Evolutionary conservation across 2,113 vertebrate species (phyloP), one percentile per base, ranked within the genome.

Genomic region (Bagarius yarrelli): DNA sequence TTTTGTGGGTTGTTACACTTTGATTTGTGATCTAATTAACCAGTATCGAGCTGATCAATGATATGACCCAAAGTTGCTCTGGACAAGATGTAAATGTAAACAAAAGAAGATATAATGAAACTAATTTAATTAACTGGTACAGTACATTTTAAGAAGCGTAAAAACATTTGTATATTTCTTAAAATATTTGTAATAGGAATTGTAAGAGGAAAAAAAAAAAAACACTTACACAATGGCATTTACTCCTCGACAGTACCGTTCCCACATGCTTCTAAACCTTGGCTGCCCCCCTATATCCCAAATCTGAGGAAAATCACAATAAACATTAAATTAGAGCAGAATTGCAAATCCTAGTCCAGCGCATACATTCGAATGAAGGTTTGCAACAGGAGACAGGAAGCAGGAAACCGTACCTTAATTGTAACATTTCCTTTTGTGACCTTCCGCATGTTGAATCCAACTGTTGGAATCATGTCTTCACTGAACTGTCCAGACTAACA

Each of bases 181-280:
- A 40, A 8, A 40, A 40, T 40, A 40, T 40, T 3, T 40, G 6
- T 40, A 40, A 40, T 40, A 4, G 6, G 3, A 40, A 6, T 4
- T 40, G 3, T 16, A 50, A 36, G 30, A 23, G 1, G 34, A 9
- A 79, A 18, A 11, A 25, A 80, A 1, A 40, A 18, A 4, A 50
- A 74, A 32, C 15, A 92, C 97, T 97, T 92, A 99, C 98, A 99
- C 97, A 84, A 99, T 98, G 72, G 98, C 98, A 76, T 99, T 99
- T 83, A 99, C 98, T 79, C 98, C 98, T 90, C 98, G 89, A 90
- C 98, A 99, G 83, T 99, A 99, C 67, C 97, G 94, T 81, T 99
- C 98, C 98, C 98, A 99, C 98, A 99, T 99, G 94, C 97, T 99
- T 87, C 98, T 95, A 93, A 99, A 99, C 78, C 98, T 95, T n/a